Conservation (phyloP, 2,888 invertebrate genomes). For the Lacanobia wlatinum region DNA sequence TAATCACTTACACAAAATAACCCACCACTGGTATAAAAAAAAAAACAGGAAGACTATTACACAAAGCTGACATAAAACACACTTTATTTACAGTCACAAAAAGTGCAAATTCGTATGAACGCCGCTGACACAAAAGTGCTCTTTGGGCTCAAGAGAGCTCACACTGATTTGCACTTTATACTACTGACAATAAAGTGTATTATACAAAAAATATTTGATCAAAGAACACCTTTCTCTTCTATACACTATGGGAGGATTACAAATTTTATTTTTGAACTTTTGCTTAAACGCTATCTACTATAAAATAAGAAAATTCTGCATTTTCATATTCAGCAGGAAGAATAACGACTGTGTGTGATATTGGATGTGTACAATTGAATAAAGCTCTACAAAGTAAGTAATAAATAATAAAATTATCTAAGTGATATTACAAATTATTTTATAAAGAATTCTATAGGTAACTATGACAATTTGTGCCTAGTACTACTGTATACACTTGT, state of each 20-base stretch:
- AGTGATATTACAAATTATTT: constrained; percentile 27
- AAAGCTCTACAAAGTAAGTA: constrained; percentile 34
- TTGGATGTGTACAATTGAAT: constrained; percentile 4
- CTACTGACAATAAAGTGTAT: background rate
- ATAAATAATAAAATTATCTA: constrained; percentile 55
- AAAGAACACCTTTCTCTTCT: background rate
- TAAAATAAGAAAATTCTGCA: background rate
- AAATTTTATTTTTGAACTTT: constrained; percentile 22
- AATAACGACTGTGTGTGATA: background rate
- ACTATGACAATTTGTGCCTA: constrained; percentile 56
- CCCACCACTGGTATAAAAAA: constrained; percentile 24
- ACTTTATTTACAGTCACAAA: background rate
- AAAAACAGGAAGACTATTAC: constrained; percentile 15
- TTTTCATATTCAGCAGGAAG: background rate
- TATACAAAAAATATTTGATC: background rate
- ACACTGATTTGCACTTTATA: background rate
- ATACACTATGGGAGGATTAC: background rate
- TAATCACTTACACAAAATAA: constrained; percentile 28
- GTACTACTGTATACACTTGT: constrained; percentile 21
- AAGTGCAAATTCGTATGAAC: background rate
- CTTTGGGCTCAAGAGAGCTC: background rate
- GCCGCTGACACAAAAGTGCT: background rate
- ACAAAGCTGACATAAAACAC: background rate
- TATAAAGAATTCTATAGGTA: constrained; percentile 48
- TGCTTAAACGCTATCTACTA: background rate